Base-by-base conservation (phyloP, 2,888 invertebrate species). In the Aethes cnicana region DNA sequence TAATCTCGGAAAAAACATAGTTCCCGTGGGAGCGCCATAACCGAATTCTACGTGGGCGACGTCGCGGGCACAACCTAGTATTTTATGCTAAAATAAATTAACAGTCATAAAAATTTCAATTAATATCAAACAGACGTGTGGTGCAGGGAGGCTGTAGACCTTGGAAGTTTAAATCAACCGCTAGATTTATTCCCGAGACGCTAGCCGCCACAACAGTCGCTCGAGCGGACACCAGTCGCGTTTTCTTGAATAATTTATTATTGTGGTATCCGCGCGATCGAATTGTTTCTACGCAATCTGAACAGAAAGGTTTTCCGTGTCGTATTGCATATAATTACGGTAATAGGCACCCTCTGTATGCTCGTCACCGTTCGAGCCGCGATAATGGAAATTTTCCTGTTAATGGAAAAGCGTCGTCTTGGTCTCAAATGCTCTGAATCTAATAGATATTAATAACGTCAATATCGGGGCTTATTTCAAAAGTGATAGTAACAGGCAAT, bases 271-370 rank as follows among this genome's bases (percentile, higher is more conserved):
- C 61, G 64, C 58, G 58, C 61, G 56, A 67, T 67, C 55, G 59
- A 63, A 69, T 72, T 68, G 64, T 59, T 64, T 53, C 52, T 44
- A 54, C 59, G 66, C 76, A 79, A 80, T 78, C 65, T 53, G 50
- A 64, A 64, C 54, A 70, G 62, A 84, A 72, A 81, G 77, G 74
- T 74, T 83, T 84, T 78, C 69, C 77, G 58, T 83, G 81, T 81
- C 66, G 57, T 60, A 63, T 55, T 70, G 74, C 65, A 75, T 70
- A 72, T 72, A 69, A 79, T 76, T 74, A 74, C 61, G 63, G 54
- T 64, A 67, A 63, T 63, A 59, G 39, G 52, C 18, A 18, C 39
- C 26, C 18, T 16, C 39, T 52, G 46, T 52, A 46, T 39, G 37
- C 37, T 33, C 50, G 32, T 32, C 37, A 37, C 35, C 9, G 17